Conservation (phyloP, 2,797 vertebrate genomes). For the Typhlichthys eigenmanni region DNA sequence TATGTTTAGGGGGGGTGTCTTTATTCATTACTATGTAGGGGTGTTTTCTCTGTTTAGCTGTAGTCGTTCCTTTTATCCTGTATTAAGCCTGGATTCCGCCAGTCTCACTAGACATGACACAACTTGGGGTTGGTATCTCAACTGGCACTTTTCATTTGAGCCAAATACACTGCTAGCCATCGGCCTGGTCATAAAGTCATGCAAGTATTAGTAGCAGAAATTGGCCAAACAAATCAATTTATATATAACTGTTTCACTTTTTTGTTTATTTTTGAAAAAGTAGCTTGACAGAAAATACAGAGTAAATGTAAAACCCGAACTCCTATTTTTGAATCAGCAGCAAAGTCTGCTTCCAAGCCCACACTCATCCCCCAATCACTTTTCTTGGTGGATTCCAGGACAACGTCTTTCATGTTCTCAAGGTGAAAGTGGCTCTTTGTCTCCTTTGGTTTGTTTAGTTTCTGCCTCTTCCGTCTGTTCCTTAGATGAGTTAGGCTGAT, state of each 20-base stretch:
- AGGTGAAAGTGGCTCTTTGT: constrained; percentile 76
- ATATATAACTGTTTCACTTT: no score
- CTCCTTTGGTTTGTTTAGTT: constrained; percentile 68
- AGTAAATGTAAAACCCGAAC: no score
- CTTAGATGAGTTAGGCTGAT: constrained; percentile 68
- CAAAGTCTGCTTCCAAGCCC: no score
- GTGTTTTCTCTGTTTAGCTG: background rate
- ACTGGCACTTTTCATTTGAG: no score
- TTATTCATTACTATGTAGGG: background rate
- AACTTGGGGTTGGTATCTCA: no score
- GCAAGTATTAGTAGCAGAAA: no score
- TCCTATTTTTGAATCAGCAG: no score
- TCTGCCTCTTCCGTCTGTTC: constrained; percentile 58
- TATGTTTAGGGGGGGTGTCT: background rate
- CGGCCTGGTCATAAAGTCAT: no score
- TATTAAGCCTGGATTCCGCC: background rate
- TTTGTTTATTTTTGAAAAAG: no score
- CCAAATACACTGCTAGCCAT: no score
- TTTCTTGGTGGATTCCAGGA: constrained; percentile 41
- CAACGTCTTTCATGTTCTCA: constrained; percentile 38
- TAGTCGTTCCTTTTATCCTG: background rate
- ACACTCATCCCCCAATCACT: constrained; percentile 11
- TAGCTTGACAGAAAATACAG: no score
- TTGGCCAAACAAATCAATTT: no score
- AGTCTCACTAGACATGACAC: background rate